These are phyloP conservation scores for Mesochorus sp. DNA, from an alignment of 2,888 invertebrate species.

Conservation along the genomic window DNA sequence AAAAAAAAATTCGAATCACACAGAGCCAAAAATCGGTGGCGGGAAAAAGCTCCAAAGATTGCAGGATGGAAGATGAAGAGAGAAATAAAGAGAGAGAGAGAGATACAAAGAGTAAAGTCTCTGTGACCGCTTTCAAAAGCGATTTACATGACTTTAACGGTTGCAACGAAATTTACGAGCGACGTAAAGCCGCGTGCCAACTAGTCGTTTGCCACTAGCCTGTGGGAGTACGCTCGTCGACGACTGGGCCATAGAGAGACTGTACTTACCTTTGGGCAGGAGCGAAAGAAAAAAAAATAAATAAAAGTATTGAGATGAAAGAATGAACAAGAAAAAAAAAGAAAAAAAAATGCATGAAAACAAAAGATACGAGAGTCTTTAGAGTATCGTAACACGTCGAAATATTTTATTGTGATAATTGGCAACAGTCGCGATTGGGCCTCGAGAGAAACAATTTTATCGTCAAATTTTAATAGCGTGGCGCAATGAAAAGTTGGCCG, in stretches of 20 bases:
- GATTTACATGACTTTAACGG: conserved; percentile 77
- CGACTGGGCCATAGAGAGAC: background rate
- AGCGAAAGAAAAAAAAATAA: background rate
- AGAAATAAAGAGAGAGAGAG: conserved; percentile 28
- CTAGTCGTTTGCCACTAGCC: conserved; percentile 65
- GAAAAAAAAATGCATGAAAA: background rate
- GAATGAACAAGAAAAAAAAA: background rate
- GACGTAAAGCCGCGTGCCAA: conserved; percentile 72
- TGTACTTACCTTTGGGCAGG: conserved; percentile 26
- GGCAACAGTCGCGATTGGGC: background rate
- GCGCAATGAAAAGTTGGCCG: background rate
- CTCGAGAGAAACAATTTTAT: background rate
- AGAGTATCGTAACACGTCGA: conserved; percentile 44
- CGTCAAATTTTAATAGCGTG: background rate
- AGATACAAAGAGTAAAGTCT: conserved; percentile 44
- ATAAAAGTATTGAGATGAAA: background rate
- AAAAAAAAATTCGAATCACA: background rate
- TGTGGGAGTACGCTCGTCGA: conserved; percentile 48
- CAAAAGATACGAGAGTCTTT: conserved; percentile 11
- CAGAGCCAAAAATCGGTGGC: no score
- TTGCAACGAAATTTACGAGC: conserved; percentile 73
- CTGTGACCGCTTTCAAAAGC: conserved; percentile 69
- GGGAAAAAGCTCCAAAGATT: no score
- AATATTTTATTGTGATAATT: conserved; percentile 58
- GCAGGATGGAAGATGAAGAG: background rate